These are phyloP conservation scores for Phlogophora meticulosa DNA, from an alignment of 2,888 invertebrate genomes.

Conservation along the genomic window DNA sequence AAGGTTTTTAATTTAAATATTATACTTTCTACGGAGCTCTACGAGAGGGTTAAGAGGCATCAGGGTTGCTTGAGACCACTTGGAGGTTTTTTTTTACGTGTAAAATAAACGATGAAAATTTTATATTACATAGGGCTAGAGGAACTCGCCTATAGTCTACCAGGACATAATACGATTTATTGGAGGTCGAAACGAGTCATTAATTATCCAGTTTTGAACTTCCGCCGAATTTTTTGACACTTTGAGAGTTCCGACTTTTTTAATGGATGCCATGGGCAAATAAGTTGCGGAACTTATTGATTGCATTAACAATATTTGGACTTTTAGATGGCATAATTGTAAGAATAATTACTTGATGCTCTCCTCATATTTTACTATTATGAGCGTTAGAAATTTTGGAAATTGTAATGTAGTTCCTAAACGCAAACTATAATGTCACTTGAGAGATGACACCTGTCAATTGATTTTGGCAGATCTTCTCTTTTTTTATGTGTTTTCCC, in stretches of 20 bases:
- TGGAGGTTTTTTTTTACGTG: constrained; percentile 13
- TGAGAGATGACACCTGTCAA: no score
- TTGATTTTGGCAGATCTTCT: no score
- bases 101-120: constrained; percentile 12
- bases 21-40: constrained; percentile 43
- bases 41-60: constrained; percentile 50
- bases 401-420: no score
- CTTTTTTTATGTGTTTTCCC: no score
- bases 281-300: constrained; percentile 8
- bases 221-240: constrained; percentile 40
- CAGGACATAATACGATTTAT: constrained; percentile 5
- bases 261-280: constrained; percentile 28
- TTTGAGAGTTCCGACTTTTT: constrained; percentile 38
- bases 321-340: neutral
- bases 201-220: constrained; percentile 48
- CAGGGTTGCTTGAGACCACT: constrained; percentile 48
- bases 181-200: constrained; percentile 33
- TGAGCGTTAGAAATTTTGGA: neutral
- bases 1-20: constrained; percentile 55
- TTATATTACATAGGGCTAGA: constrained; percentile 14
- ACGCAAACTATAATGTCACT: no score
- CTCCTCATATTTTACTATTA: no score
- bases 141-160: constrained; percentile 1
- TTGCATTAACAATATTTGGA: neutral
- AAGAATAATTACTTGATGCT: no score